Conservation (phyloP, 2,888 invertebrate genomes). For the Psylliodes chrysocephalus region DNA sequence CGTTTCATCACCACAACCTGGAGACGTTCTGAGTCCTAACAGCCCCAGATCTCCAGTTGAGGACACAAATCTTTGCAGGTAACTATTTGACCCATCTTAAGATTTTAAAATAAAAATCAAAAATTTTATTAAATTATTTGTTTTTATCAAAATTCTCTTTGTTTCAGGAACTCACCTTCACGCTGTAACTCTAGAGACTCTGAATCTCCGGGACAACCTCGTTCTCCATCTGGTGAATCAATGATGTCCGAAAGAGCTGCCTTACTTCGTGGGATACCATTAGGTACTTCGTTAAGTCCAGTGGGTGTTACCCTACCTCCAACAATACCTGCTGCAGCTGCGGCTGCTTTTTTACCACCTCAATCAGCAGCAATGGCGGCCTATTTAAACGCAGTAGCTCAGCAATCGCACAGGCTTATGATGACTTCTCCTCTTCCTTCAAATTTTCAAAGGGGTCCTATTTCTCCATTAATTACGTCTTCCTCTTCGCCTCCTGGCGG, state of each 20-base stretch:
- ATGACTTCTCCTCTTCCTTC: constrained; percentile 72
- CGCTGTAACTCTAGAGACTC: constrained; percentile 87
- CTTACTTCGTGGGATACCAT: constrained; percentile 65
- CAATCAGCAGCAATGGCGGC: constrained; percentile 87
- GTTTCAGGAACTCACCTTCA: constrained; percentile 81
- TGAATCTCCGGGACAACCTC: constrained; percentile 69
- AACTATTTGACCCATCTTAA: neutral
- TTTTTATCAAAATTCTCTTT: constrained; percentile 55
- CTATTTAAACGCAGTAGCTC: constrained; percentile 76
- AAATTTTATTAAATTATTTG: no score
- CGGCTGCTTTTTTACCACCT: constrained; percentile 74
- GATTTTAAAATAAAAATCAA: no score
- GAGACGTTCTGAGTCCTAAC: constrained; percentile 59
- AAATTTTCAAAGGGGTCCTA: constrained; percentile 64
- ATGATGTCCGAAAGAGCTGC: constrained; percentile 74
- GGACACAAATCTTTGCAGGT: constrained; percentile 48
- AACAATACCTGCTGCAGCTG: constrained; percentile 73
- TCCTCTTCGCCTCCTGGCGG: constrained; percentile 68
- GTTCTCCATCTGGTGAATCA: constrained; percentile 83
- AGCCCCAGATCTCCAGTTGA: constrained; percentile 59
- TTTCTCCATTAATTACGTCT: constrained; percentile 78
- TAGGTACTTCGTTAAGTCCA: constrained; percentile 72
- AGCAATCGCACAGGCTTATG: constrained; percentile 78
- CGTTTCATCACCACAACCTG: constrained; percentile 59
- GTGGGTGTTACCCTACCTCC: constrained; percentile 74